Base-by-base conservation (phyloP, 2,888 invertebrate species). In the Ophraella communa region DNA sequence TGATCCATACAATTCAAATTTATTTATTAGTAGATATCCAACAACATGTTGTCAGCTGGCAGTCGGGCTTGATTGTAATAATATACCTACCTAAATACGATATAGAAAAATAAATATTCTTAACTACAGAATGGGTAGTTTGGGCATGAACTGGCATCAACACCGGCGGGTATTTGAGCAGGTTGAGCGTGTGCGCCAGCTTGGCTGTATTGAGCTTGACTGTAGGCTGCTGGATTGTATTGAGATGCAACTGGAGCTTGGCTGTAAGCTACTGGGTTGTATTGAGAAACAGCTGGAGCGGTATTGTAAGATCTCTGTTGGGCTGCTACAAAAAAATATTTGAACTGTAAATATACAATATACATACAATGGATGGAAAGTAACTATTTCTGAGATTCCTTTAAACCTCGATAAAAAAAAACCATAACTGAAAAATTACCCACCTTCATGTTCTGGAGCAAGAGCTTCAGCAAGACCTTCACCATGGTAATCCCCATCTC, bases 401-500 rank as follows among this genome's bases (percentile, higher is more conserved):
- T n/a, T n/a, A n/a, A n/a, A n/a, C n/a, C n/a, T n/a, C n/a, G 21
- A 20, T 45, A 14, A 24, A n/a, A 44, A 20, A 30, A 17, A 49
- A 47, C 30, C 27, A 17, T 0, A 10, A 57, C 27, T 8, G n/a
- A 33, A 23, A 10, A 39, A 51, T 44, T 4, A 51, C 67, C 70
- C 64, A 76, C 76, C 74, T 67, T 72, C 71, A 47, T 73, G 71
- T 67, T 75, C 77, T 61, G 76, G 76, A 56, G 78, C 77, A 35
- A 76, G 71, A 58, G 78, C 74, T 71, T 78, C 78, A 52, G 77
- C 75, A n/a, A 78, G 72, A 53, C 78, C 78, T 73, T 78, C 78
- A 30, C 77, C 77, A 66, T 74, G 76, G 72, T 78, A 78, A 63
- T 78, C 78, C 27, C 78, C 78, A 62, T 78, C 78, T n/a, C 78